Base-by-base conservation (phyloP, 2,888 invertebrate species). In the Pseudanteris insignis region DNA sequence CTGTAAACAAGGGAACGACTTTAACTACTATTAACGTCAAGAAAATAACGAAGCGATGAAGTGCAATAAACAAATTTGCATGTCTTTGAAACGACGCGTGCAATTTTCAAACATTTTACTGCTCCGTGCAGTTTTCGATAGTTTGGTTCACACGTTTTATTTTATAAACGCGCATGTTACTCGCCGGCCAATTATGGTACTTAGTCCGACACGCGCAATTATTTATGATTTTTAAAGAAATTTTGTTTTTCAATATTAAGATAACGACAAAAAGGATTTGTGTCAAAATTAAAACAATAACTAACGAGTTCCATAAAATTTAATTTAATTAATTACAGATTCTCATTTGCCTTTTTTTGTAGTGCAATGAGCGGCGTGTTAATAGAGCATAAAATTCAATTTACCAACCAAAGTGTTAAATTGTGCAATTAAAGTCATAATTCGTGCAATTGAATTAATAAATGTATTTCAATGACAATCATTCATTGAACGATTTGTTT, bases 1-100 rank as follows among this genome's bases (percentile, higher is more conserved):
- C 43, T 43, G 32, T 60, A 53, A 53, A 54, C 34, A 47, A 43
- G 13, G 21, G 29, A 32, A 37, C 28, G 53, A 54, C 51, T 60
- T 53, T 60, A 36, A 54, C 8, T 43, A 8, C 43, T 48, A 11
- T 38, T 54, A 33, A 54, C 21, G 10, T 32, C 44, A 41, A 30
- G 47, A 40, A 37, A 48, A 60, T 53, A 44, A 60, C 33, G 28
- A 54, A 48, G 48, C 34, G 48, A 10, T 44, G 44, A 54, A 51
- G 29, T 11, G 43, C 38, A 37, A 54, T 54, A 33, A 60, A 60
- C 53, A 51, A 51, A 51, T 47, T 46, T 47, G 36, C 37, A 18
- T 26, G 46, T 8, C 43, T 32, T 46, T 40, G 28, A 48, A 57
- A 43, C 32, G 57, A 36, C 37, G 37, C 30, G 37, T 41, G 26